Evolutionary conservation across 2,888 invertebrate genomes (phyloP).

Genomic region (Clusia tigrina): DNA sequence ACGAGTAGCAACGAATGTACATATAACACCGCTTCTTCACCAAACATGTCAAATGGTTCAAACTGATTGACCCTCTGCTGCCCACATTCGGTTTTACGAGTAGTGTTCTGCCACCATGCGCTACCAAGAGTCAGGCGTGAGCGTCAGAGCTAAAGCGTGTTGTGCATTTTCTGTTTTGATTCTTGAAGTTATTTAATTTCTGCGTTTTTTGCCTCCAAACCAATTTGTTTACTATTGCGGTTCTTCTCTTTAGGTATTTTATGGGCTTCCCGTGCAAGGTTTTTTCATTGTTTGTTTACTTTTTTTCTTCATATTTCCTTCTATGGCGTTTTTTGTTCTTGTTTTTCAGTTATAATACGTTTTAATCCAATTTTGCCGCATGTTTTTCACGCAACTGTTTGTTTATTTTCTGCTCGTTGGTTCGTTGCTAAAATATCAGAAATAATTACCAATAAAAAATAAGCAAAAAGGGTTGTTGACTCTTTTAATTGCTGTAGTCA

Average conservation of each 20-base stretch:
- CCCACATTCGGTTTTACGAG: too few species aligned
- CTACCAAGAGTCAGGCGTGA: too few species aligned
- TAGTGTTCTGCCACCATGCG: too few species aligned
- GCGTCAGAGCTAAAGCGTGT: too few species aligned
- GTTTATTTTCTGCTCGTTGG: slow-evolving; percentile 9
- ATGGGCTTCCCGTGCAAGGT: background rate
- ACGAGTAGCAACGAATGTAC: too few species aligned
- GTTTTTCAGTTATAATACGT: slow-evolving; percentile 1
- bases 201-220: slow-evolving; percentile 7
- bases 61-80: too few species aligned
- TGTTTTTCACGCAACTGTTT: slow-evolving; percentile 18
- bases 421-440: background rate
- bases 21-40: too few species aligned
- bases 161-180: slow-evolving; percentile 26
- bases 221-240: slow-evolving; percentile 23
- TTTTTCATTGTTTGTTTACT: slow-evolving; percentile 11
- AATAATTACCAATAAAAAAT: slow-evolving; percentile 23
- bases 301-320: background rate
- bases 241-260: slow-evolving; percentile 7
- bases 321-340: slow-evolving; percentile 10
- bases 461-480: slow-evolving; percentile 26
- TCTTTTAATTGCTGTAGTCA: background rate
- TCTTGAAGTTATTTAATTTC: slow-evolving; percentile 6
- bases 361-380: slow-evolving; percentile 31
- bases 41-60: too few species aligned